Conservation (phyloP, 2,113 vertebrate species). For the Mola mola region DNA sequence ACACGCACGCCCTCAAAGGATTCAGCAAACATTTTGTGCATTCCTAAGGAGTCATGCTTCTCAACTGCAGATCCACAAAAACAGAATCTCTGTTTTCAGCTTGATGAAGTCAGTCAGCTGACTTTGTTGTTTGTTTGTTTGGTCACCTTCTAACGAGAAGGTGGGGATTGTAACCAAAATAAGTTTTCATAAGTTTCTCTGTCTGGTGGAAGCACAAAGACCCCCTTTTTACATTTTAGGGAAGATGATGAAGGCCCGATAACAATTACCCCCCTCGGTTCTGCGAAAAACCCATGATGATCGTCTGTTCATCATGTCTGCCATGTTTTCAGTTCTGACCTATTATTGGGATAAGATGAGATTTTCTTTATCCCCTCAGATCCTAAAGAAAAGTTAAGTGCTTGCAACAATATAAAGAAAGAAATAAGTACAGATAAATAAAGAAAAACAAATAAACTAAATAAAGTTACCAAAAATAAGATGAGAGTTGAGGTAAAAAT, state of each 20-base stretch:
- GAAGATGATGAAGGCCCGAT: neutral
- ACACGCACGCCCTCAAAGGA: neutral
- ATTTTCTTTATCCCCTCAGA: no score
- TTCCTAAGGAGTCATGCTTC: conserved; percentile 38
- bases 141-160: no score
- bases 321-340: neutral
- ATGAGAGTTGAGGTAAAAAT: no score
- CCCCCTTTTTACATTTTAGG: no score
- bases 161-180: no score
- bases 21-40: conserved; percentile 42
- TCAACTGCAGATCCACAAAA: conserved; percentile 6
- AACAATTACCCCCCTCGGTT: neutral
- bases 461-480: no score
- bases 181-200: no score
- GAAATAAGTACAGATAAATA: no score
- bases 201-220: neutral
- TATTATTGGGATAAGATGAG: neutral
- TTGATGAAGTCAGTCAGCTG: neutral
- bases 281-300: no score
- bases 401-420: no score
- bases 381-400: no score
- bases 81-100: neutral
- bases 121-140: neutral
- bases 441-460: no score
- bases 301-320: neutral